A percentile compares a stretch with the other conserved stretches of the same genome.
Conservation (phyloP, 2,888 invertebrate genomes). For the Caenorhabditis sp. region DNA sequence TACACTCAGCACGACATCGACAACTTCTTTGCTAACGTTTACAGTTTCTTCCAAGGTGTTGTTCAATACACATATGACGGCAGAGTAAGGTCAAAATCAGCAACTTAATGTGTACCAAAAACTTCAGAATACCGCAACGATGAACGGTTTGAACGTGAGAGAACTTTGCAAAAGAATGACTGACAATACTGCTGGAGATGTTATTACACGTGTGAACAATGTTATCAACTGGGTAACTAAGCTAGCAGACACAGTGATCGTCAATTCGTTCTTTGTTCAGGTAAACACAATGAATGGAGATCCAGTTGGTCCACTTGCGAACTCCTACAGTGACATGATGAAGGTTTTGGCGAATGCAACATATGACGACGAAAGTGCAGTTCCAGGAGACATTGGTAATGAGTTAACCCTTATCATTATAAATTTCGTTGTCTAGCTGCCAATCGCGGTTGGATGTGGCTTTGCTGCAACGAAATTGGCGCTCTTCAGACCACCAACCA, state of each 20-base stretch:
- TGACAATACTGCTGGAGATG: conserved; percentile 51
- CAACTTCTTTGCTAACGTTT: conserved; percentile 75
- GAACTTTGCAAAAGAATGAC: conserved; percentile 66
- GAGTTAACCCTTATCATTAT: neutral
- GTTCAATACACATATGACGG: conserved; percentile 75
- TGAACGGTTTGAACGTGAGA: conserved; percentile 55
- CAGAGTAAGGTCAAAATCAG: conserved; percentile 60
- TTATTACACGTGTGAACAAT: conserved; percentile 65
- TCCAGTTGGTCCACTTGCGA: conserved; percentile 57
- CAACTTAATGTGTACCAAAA: neutral
- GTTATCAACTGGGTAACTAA: conserved; percentile 66
- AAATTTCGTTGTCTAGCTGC: conserved; percentile 56
- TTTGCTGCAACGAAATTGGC: conserved; percentile 78
- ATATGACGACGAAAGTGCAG: conserved; percentile 51
- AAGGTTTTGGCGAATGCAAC: conserved; percentile 28
- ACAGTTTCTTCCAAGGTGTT: conserved; percentile 70
- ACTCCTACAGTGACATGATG: conserved; percentile 69
- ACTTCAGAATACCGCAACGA: conserved; percentile 63
- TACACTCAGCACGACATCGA: conserved; percentile 70
- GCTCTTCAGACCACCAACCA: conserved; percentile 76
- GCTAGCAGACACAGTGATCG: no score
- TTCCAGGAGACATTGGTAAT: conserved; percentile 54
- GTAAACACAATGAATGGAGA: conserved; percentile 59
- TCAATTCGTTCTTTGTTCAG: conserved; percentile 28
- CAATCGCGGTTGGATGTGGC: conserved; percentile 75